Conservation (phyloP, 2,113 vertebrate genomes). For the Chaenocephalus aceratus region DNA sequence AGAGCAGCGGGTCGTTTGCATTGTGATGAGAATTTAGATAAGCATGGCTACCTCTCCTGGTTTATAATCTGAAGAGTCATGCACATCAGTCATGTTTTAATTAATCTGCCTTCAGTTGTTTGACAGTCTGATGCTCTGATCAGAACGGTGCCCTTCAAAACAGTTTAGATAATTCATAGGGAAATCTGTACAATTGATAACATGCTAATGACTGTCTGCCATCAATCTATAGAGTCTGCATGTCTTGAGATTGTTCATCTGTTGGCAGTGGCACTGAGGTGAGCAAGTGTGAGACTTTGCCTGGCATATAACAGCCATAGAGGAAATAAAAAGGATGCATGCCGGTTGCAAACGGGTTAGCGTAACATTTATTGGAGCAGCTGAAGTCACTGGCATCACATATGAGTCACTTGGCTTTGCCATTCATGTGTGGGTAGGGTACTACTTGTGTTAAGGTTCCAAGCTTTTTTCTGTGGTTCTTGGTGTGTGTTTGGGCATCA, state of each 20-base stretch:
- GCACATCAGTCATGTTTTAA: neutral
- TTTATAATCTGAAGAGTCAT: conserved; percentile 7
- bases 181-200: neutral
- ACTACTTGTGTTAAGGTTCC: conserved; percentile 18
- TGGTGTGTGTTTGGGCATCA: conserved; percentile 45
- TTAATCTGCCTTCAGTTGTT: conserved; percentile 8
- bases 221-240: neutral
- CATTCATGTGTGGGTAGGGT: conserved; percentile 32
- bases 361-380: conserved; percentile 22
- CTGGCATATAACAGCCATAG: neutral
- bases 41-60: neutral
- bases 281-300: neutral
- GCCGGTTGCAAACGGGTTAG: conserved; percentile 1
- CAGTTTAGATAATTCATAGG: neutral
- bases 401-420: conserved; percentile 34
- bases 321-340: conserved; percentile 11
- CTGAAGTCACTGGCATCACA: conserved; percentile 33
- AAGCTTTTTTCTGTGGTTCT: conserved; percentile 33
- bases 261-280: conserved; percentile 22
- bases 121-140: neutral
- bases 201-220: conserved; percentile 3
- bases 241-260: neutral
- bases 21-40: conserved; percentile 43
- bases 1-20: conserved; percentile 58
- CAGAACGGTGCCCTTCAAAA: conserved; percentile 3